A percentile compares a stretch with the other conserved stretches of the same genome.
These are phyloP conservation scores for Aepyceros melampus DNA, from an alignment of 2,113 vertebrate species.

Conservation along the genomic window DNA sequence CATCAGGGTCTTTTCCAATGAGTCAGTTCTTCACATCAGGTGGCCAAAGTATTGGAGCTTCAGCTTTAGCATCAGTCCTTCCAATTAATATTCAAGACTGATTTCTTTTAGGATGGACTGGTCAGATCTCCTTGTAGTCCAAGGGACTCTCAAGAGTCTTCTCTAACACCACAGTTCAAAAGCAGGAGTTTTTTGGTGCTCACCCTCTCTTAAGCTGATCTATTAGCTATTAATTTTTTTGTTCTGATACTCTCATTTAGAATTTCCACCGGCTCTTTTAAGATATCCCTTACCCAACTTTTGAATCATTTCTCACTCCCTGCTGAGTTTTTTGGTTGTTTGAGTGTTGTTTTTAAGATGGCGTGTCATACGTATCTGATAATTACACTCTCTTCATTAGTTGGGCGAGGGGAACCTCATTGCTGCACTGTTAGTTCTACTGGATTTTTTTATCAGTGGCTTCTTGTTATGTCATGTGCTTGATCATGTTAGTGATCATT, in stretches of 20 bases:
- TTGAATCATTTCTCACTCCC: neutral
- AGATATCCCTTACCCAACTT: neutral
- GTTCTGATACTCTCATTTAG: neutral
- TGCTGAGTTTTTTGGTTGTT: neutral
- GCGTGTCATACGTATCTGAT: accelerated
- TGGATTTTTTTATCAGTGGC: neutral
- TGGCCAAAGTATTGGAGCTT: too few relatives aligned
- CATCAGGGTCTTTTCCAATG: neutral
- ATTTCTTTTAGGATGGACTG: too few relatives aligned
- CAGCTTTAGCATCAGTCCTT: too few relatives aligned
- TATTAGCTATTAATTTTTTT: neutral
- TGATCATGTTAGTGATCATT: neutral
- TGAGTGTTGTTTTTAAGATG: neutral
- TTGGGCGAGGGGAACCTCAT: neutral
- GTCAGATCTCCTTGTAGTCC: neutral
- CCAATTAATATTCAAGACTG: too few relatives aligned
- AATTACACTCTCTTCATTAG: neutral
- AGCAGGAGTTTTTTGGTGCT: neutral
- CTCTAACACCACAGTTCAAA: neutral
- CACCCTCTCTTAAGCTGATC: neutral
- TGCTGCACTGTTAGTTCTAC: neutral
- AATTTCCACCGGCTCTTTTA: neutral
- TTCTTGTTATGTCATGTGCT: neutral
- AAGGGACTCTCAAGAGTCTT: neutral
- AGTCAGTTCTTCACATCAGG: accelerated